phyloP scores from a whole-genome alignment of 2,888 invertebrate species.

The Nomada lathburiana region DNA sequence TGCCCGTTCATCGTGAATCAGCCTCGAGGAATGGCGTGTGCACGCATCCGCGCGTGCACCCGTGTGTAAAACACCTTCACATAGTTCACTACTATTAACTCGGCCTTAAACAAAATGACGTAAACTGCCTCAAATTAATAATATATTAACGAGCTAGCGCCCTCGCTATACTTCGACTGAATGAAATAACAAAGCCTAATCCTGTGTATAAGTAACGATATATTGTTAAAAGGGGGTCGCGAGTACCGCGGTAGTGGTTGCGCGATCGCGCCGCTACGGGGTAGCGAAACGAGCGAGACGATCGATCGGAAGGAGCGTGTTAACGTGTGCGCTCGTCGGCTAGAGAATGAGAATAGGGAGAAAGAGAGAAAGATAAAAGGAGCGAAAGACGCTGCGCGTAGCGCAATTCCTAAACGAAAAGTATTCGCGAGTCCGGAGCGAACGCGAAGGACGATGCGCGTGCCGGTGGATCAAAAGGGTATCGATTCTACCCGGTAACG shows the following conservation, averaged over 20 bases:
- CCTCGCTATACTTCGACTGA: constrained; percentile 69
- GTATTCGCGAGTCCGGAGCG: constrained; percentile 23
- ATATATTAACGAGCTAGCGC: constrained; percentile 72
- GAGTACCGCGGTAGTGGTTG: not conserved
- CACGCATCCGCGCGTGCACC: constrained; percentile 4
- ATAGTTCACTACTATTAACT: constrained; percentile 73
- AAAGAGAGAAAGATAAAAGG: not conserved
- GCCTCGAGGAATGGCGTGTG: constrained; percentile 38
- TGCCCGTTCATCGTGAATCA: constrained; percentile 46
- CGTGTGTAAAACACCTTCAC: constrained; percentile 28
- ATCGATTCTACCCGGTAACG: constrained; percentile 59
- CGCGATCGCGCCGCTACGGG: constrained; percentile 2
- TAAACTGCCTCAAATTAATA: constrained; percentile 75
- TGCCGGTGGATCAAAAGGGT: constrained; percentile 42
- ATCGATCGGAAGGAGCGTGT: constrained; percentile 36
- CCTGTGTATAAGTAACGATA: constrained; percentile 53
- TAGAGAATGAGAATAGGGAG: not conserved
- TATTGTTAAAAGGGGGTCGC: constrained; percentile 16
- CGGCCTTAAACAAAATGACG: constrained; percentile 74
- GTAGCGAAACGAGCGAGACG: constrained; percentile 6
- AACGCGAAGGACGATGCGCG: constrained; percentile 21
- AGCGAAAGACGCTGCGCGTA: constrained; percentile 25
- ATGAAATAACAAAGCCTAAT: constrained; percentile 54
- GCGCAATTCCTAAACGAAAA: constrained; percentile 53
- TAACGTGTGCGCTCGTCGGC: not conserved